Evolutionary conservation across 2,888 invertebrate species (phyloP).

Genomic region (Margaritifera margaritifera): DNA sequence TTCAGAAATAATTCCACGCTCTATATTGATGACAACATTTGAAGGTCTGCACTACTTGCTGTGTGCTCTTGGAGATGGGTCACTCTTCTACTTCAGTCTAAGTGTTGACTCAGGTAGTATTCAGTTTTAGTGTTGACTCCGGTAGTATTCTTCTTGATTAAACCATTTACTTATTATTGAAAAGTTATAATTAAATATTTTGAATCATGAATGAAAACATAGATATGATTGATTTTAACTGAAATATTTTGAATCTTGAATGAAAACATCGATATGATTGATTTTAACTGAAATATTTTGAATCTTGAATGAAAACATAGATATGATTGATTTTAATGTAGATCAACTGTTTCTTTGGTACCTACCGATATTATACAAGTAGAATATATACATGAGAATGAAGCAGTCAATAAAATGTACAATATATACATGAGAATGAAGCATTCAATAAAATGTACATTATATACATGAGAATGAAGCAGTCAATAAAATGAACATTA

Average conservation of each 20-base stretch:
- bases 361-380: no score
- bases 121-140: conserved; percentile 79
- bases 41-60: conserved; percentile 83
- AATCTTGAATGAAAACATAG: not conserved
- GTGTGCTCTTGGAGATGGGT: conserved; percentile 94
- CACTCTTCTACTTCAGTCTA: conserved; percentile 95
- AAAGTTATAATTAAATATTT: not conserved
- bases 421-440: no score
- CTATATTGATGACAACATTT: conserved; percentile 93
- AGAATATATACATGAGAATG: no score
- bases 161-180: not conserved
- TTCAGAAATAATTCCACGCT: conserved; percentile 95
- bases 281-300: no score
- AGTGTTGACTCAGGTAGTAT: conserved; percentile 75
- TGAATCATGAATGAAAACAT: not conserved
- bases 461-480: no score
- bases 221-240: no score
- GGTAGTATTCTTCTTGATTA: conserved; percentile 48
- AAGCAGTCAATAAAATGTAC: no score
- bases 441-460: no score
- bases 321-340: no score
- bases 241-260: not conserved
- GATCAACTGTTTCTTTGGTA: no score
- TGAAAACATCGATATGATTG: no score
- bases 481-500: no score